A percentile compares a stretch with the other conserved stretches of the same genome.
phyloP scores from a whole-genome alignment of 2,888 invertebrate genomes.

The Teleogryllus oceanicus region DNA sequence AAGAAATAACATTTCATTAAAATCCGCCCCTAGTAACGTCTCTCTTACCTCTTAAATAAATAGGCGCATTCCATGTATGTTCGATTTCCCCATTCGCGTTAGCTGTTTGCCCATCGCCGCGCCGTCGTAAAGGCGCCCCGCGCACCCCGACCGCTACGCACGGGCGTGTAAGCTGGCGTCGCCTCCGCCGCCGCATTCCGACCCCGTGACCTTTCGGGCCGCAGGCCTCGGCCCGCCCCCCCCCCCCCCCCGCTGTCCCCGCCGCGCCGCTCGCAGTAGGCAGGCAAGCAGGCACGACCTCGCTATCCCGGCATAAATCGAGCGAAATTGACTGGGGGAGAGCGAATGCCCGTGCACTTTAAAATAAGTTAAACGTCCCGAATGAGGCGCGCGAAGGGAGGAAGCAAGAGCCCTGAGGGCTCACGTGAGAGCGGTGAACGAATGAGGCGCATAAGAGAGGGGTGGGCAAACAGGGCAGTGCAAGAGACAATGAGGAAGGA shows the following conservation, averaged over 20 bases:
- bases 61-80: too few species aligned
- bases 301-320: slow-evolving; percentile 8
- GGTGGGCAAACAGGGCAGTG: too few species aligned
- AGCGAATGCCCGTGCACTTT: not conserved
- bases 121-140: not conserved
- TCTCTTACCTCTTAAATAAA: too few species aligned
- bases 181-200: not conserved
- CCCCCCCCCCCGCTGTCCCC: not conserved
- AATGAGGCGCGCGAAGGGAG: not conserved
- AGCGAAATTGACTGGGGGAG: not conserved
- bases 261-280: not conserved
- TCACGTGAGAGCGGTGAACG: too few species aligned
- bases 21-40: too few species aligned
- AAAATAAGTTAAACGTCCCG: not conserved
- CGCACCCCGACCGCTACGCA: not conserved
- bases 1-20: too few species aligned
- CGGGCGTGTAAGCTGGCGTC: not conserved
- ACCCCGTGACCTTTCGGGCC: slow-evolving; percentile 7
- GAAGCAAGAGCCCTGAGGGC: too few species aligned
- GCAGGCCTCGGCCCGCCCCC: not conserved
- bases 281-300: not conserved
- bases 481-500: too few species aligned
- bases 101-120: not conserved
- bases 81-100: too few species aligned
- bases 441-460: too few species aligned